Evolutionary conservation across 2,797 vertebrate species (phyloP), one percentile per base, ranked within the genome.

Genomic region (Helarctos malayanus): DNA sequence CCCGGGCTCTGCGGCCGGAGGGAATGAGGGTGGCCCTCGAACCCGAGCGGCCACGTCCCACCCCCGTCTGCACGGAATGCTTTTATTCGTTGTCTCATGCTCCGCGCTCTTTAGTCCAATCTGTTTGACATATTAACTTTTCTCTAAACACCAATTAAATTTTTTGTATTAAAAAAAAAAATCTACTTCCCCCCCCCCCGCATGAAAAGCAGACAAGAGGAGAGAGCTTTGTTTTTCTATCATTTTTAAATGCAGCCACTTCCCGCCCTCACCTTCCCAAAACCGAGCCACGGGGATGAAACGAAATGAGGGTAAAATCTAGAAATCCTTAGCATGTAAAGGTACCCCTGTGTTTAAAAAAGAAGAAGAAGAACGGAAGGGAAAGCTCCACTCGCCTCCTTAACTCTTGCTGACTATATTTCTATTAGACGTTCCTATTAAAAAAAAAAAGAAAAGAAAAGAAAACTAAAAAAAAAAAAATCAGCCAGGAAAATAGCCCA

Each of bases 51-150:
- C 45, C 52, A 59, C 8, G 4, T 41, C 65, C 54, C 84, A 32
- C 63, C 47, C 57, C 5, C 2, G 35, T 49, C 61, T 32, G 73
- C 61, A 41, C 25, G 0, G 29, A 29, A 61, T 38, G 56, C 85
- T 82, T 76, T 25, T 57, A 19, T 27, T 61, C 75, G 49, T 76
- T 65, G 57, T 49, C 80, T 84, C 49, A 0, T 54, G 45, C 45
- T 57, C 54, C 15, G 23, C 25, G 23, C 63, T 85, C 14, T 15
- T 35, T 69, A 41, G 25, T 80, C 38, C 38, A 4, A 0, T 61
- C 52, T 59, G 69, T 29, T 47, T 32, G 81, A 85, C 61, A 94
- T 54, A 75, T 14, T 93, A 96, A 98, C 91, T 97, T 98, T 97
- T 91, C 75, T 65, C 79, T 89, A 41, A 83, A 93, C 52, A 65